These are phyloP conservation scores for Acromyrmex echinatior DNA, from an alignment of 1,140 invertebrate species.

Conservation along the genomic window DNA sequence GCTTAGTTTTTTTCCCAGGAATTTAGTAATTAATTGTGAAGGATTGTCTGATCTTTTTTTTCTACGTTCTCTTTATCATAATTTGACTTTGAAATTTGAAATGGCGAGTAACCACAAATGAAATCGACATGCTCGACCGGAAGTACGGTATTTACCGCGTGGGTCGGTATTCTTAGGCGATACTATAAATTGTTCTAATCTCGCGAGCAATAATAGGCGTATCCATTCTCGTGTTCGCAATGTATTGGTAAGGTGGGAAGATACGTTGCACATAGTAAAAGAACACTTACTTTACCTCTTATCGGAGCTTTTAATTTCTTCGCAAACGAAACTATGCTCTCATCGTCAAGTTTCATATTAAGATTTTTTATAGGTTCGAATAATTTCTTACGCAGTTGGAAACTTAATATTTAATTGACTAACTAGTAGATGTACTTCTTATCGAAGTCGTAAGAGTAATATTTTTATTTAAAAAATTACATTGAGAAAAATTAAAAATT, in stretches of 20 bases:
- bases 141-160: conserved; percentile 51
- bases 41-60: background rate
- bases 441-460: background rate
- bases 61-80: no score
- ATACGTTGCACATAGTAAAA: conserved; percentile 17
- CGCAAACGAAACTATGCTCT: background rate
- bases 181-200: conserved; percentile 65
- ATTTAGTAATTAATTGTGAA: background rate
- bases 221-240: conserved; percentile 46
- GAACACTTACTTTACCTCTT: conserved; percentile 32
- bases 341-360: background rate
- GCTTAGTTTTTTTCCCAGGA: background rate
- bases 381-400: background rate
- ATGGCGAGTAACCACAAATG: background rate
- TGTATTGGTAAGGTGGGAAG: conserved; percentile 42
- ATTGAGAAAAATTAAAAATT: no score
- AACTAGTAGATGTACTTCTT: background rate
- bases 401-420: background rate
- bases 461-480: background rate
- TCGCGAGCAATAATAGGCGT: conserved; percentile 58
- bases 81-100: background rate
- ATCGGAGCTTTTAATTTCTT: conserved; percentile 42
- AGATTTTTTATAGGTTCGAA: conserved; percentile 11
- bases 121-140: conserved; percentile 56
- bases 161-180: conserved; percentile 46